phyloP scores from a whole-genome alignment of 2,113 vertebrate genomes.

The Rhegmatorhina hoffmannsi region DNA sequence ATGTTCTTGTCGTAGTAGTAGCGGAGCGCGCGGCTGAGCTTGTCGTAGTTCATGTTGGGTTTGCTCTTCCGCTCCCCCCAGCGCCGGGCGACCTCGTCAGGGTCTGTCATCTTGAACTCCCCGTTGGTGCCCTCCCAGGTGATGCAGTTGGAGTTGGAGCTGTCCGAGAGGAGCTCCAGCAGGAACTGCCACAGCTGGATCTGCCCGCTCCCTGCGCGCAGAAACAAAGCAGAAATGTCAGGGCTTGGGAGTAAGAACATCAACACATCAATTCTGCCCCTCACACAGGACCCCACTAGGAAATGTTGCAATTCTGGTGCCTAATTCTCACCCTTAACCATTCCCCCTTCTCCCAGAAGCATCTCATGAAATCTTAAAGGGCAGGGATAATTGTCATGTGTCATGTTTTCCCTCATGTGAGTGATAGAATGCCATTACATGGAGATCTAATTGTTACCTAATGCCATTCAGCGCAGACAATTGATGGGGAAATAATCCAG shows the following conservation, averaged over 20 bases:
- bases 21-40: slow-evolving; percentile 88
- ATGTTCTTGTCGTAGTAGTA: slow-evolving; percentile 94
- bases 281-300: not conserved
- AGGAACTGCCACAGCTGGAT: slow-evolving; percentile 92
- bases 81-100: slow-evolving; percentile 87
- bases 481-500: slow-evolving; percentile 66
- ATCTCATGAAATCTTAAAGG: not conserved
- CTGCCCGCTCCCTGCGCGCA: slow-evolving; percentile 82
- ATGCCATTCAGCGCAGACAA: slow-evolving; percentile 55
- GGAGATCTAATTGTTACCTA: slow-evolving; percentile 58
- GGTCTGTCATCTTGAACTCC: slow-evolving; percentile 91
- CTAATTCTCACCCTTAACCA: not conserved
- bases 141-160: slow-evolving; percentile 88
- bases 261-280: not conserved
- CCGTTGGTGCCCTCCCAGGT: slow-evolving; percentile 91
- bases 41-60: slow-evolving; percentile 93
- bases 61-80: slow-evolving; percentile 90
- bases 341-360: not conserved
- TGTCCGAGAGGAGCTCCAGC: slow-evolving; percentile 87
- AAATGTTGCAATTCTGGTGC: not conserved
- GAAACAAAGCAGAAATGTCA: not conserved
- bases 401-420: slow-evolving; percentile 15
- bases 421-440: not conserved
- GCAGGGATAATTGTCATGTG: not conserved
- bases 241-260: not conserved